Base-by-base conservation (phyloP, 92 coral and sea anemone species). In the Phenganax subtilis region DNA sequence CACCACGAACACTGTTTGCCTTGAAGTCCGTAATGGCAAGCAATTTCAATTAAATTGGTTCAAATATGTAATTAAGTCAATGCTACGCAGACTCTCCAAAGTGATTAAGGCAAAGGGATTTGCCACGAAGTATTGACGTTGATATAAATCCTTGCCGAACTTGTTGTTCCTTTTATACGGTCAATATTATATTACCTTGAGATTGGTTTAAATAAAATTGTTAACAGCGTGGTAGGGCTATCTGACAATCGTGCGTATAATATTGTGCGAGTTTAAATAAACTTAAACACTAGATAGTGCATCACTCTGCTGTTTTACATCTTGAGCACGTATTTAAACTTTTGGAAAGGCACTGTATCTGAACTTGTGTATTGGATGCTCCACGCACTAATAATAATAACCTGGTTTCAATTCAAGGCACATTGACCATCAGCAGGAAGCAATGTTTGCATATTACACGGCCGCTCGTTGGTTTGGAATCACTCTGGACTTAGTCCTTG, bases 381-480 rank as follows among this genome's bases (percentile, higher is more conserved):
- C 47, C 47, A 37, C 47, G 47, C 47, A 37, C 47, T 37, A 5
- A 37, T 37, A 37, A 37, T 37, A 5, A 37, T 37, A 20, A 20
- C 25, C 47, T 37, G 47, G 29, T 68, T 28, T 68, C 7, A 6
- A 30, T 30, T 68, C 73, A 10, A 76, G 81, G 53, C 29, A 76
- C 12, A 76, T 59, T 8, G 70, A 76, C n/a, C 55, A 59, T 20
- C 81, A 76, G 14, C 55, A 57, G 8, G 20, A 76, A 59, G 81
- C 81, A 10, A 30, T 76, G 81, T 76, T 76, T 27, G 81, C 81
- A 27, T 76, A 76, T 64, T 76, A 57, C 17, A 76, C 81, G 10
- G 81, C 81, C 10, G 70, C 67, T 11, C 81, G 81, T 59, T 76
- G 81, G 81, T 76, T 76, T 44, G 64, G 69, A 60, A 76, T 28